phyloP scores from a whole-genome alignment of 1,140 invertebrate genomes.

The Tribolium madens region DNA sequence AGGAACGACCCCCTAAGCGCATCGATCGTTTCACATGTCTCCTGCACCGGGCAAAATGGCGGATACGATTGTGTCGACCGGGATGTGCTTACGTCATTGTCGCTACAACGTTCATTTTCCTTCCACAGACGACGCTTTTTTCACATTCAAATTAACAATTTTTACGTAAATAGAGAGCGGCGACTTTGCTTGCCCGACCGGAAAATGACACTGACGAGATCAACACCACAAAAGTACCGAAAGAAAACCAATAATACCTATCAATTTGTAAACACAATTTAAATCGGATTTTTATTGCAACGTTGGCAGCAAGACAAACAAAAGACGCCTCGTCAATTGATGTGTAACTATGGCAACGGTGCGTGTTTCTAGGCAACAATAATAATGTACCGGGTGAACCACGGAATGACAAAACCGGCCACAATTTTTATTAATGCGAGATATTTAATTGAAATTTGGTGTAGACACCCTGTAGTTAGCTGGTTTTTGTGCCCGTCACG shows the following conservation, averaged over 20 bases:
- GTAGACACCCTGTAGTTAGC: background rate
- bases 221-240: background rate
- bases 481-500: background rate
- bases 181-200: background rate
- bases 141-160: background rate
- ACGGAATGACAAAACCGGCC: background rate
- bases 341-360: too few relatives aligned
- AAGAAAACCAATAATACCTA: background rate
- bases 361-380: too few relatives aligned
- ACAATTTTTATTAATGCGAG: too few relatives aligned
- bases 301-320: too few relatives aligned
- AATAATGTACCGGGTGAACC: background rate
- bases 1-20: slow-evolving; percentile 35
- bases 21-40: slow-evolving; percentile 51
- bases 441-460: background rate
- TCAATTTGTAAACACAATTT: too few relatives aligned
- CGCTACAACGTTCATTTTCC: background rate
- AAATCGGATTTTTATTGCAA: too few relatives aligned
- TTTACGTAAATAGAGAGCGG: background rate
- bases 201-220: background rate
- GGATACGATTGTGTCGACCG: slow-evolving; percentile 41
- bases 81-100: slow-evolving; percentile 30
- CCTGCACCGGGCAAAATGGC: slow-evolving; percentile 50
- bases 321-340: too few relatives aligned
- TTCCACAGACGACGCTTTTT: too few relatives aligned